A percentile compares a stretch with the other conserved stretches of the same genome.
These are phyloP conservation scores for Sycophila texana DNA, from an alignment of 2,888 invertebrate genomes.

Conservation along the genomic window DNA sequence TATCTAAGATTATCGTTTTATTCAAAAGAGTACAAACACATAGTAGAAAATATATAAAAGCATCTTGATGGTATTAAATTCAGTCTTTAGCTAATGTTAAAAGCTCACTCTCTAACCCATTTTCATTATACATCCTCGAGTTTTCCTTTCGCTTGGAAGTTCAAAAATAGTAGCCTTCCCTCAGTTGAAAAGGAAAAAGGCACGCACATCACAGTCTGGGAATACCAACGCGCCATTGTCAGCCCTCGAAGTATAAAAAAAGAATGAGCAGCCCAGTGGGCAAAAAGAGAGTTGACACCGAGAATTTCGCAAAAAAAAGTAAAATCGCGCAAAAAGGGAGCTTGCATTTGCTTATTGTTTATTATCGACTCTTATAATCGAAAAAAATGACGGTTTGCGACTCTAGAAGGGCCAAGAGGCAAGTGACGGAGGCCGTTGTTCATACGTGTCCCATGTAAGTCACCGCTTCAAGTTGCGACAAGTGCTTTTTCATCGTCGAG, in stretches of 20 bases:
- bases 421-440: constrained; percentile 9
- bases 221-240: constrained; percentile 10
- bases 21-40: too few relatives aligned
- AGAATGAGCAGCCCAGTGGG: background rate
- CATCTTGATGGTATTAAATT: too few relatives aligned
- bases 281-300: too few relatives aligned
- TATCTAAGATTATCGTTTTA: too few relatives aligned
- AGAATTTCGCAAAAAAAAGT: too few relatives aligned
- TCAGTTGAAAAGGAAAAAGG: background rate
- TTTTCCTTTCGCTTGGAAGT: constrained; percentile 3
- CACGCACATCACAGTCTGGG: background rate
- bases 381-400: too few relatives aligned
- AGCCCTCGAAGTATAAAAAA: background rate
- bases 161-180: background rate
- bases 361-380: too few relatives aligned
- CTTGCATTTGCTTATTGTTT: too few relatives aligned
- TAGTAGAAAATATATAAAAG: too few relatives aligned
- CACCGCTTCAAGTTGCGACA: constrained; percentile 12
- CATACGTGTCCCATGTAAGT: background rate
- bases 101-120: background rate
- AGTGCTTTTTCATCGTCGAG: constrained; percentile 24
- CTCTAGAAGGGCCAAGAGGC: background rate
- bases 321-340: too few relatives aligned
- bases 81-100: too few relatives aligned
- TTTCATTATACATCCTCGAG: background rate